phyloP scores from a whole-genome alignment of 2,888 invertebrate species.

The Pachliopta kotzebuea region DNA sequence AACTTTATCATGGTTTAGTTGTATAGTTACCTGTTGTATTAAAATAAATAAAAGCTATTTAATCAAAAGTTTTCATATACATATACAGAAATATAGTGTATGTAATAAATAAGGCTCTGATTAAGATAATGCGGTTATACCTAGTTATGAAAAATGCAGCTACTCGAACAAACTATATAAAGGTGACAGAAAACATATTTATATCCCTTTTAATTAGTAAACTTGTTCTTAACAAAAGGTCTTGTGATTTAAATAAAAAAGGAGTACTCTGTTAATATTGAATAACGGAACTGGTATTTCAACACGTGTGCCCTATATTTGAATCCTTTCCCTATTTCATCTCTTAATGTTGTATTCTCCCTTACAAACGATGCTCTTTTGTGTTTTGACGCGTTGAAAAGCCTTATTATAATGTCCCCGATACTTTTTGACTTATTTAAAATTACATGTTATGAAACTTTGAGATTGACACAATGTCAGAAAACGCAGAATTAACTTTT shows the following conservation, averaged over 20 bases:
- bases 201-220: neutral
- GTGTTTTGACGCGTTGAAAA: neutral
- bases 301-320: conserved; percentile 12
- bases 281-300: conserved; percentile 9
- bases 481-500: neutral
- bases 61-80: no score
- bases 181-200: no score
- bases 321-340: neutral
- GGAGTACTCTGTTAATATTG: neutral
- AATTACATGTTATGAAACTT: neutral
- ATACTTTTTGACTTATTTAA: neutral
- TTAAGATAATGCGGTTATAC: no score
- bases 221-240: neutral
- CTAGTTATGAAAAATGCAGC: no score
- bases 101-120: no score
- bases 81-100: no score
- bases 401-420: neutral
- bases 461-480: neutral
- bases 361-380: neutral
- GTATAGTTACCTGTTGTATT: no score
- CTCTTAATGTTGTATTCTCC: neutral
- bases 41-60: no score
- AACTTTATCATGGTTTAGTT: no score
- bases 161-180: no score
- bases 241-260: neutral